Evolutionary conservation across 2,113 vertebrate genomes (phyloP).

Genomic region (Puma concolor): DNA sequence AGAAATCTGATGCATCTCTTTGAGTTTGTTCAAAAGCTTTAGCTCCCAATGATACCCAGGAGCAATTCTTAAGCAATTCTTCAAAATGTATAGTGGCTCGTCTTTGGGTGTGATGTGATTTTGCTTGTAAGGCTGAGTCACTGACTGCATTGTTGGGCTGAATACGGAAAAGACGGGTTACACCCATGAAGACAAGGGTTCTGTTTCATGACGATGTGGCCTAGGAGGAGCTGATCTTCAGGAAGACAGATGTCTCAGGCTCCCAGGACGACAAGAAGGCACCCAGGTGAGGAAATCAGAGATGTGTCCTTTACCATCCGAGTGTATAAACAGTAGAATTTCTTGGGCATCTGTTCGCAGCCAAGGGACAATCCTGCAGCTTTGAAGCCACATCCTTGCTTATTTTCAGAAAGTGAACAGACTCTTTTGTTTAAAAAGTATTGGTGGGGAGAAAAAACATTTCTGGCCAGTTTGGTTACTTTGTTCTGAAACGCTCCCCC

Average conservation of each 20-base stretch:
- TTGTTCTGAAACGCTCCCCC: not conserved
- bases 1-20: not conserved
- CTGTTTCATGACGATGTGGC: accelerated
- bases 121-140: not conserved
- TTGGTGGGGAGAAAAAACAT: accelerated
- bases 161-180: not conserved
- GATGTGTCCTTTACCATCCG: accelerated
- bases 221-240: not conserved
- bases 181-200: accelerated
- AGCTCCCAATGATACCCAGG: not conserved
- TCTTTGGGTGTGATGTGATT: accelerated
- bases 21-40: not conserved
- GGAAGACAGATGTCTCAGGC: no score
- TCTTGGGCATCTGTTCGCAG: not conserved
- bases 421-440: not conserved
- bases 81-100: accelerated
- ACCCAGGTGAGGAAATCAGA: not conserved
- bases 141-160: not conserved
- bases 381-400: no score
- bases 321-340: accelerated
- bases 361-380: accelerated
- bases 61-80: not conserved
- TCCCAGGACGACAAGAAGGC: accelerated
- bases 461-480: not conserved
- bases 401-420: not conserved